A percentile compares a stretch with the other conserved stretches of the same genome.
Conservation (phyloP, 2,888 invertebrate species). For the Bellardia bayeri region DNA sequence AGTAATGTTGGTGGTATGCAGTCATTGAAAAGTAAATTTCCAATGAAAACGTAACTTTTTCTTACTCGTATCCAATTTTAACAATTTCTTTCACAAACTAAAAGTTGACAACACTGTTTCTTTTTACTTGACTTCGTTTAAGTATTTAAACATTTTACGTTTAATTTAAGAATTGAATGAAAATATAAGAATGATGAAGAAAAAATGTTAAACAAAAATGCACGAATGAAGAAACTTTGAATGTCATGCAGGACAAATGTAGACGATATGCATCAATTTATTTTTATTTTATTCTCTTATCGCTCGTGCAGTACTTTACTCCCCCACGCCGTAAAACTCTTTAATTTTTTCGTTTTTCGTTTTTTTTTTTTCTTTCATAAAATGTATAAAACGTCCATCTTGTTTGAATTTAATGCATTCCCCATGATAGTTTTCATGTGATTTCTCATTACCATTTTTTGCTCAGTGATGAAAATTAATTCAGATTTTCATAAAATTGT, state of each 20-base stretch:
- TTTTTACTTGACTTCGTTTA: slow-evolving; percentile 49
- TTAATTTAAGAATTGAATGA: slow-evolving; percentile 57
- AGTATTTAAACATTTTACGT: slow-evolving; percentile 56
- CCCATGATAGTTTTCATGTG: slow-evolving; percentile 63
- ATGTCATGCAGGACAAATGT: slow-evolving; percentile 73
- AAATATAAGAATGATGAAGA: slow-evolving; percentile 3
- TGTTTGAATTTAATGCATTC: slow-evolving; percentile 53
- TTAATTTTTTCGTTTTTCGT: neutral
- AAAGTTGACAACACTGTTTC: slow-evolving; percentile 55
- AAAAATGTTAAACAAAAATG: slow-evolving; percentile 41
- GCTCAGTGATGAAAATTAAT: slow-evolving; percentile 71
- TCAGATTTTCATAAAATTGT: slow-evolving; percentile 75
- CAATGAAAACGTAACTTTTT: no score
- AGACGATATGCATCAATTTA: slow-evolving; percentile 66
- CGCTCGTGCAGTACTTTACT: slow-evolving; percentile 21
- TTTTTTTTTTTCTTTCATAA: neutral
- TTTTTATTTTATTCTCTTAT: slow-evolving; percentile 61
- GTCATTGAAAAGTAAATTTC: no score
- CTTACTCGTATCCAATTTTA: no score
- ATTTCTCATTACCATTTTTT: slow-evolving; percentile 66
- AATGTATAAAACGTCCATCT: slow-evolving; percentile 42
- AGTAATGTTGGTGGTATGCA: no score
- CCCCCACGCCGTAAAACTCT: slow-evolving; percentile 7
- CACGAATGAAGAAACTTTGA: slow-evolving; percentile 62
- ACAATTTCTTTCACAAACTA: neutral